Conservation (phyloP, 2,113 vertebrate genomes). For the Xiphias gladius region DNA sequence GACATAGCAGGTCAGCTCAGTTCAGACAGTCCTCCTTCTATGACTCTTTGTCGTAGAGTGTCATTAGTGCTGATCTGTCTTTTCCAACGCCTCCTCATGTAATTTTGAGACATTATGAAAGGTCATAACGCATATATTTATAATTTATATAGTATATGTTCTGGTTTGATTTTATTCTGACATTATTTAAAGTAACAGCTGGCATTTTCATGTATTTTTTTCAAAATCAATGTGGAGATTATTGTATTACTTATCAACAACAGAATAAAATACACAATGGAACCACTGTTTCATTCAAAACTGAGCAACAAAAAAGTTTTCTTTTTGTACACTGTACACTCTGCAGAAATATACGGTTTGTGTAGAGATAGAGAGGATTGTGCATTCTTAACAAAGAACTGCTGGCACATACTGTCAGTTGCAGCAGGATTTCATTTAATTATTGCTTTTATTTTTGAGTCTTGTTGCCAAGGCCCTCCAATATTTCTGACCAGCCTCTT, state of each 20-base stretch:
- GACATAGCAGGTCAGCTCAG: conserved; percentile 40
- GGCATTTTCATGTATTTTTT: not conserved
- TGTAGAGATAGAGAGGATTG: not conserved
- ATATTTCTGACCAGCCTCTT: not conserved
- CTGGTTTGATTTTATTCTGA: not conserved
- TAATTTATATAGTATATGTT: not conserved
- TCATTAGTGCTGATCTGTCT: conserved; percentile 10
- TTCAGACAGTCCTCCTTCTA: conserved; percentile 21
- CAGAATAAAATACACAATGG: not conserved
- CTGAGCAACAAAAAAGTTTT: not conserved
- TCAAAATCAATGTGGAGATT: not conserved
- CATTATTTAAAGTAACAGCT: not conserved
- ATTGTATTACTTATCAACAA: not conserved
- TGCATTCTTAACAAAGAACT: not conserved
- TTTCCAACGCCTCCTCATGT: conserved; percentile 15
- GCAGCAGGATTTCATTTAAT: not conserved
- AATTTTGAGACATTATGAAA: not conserved
- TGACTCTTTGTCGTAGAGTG: not conserved
- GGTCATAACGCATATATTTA: conserved; percentile 1
- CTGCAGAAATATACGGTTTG: not conserved
- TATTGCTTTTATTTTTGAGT: not conserved
- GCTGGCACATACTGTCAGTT: not conserved
- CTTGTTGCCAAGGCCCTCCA: not conserved
- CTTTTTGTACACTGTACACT: not conserved
- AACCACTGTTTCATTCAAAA: not conserved